Conservation (phyloP, 2,113 vertebrate genomes). For the Callaeas wilsoni region DNA sequence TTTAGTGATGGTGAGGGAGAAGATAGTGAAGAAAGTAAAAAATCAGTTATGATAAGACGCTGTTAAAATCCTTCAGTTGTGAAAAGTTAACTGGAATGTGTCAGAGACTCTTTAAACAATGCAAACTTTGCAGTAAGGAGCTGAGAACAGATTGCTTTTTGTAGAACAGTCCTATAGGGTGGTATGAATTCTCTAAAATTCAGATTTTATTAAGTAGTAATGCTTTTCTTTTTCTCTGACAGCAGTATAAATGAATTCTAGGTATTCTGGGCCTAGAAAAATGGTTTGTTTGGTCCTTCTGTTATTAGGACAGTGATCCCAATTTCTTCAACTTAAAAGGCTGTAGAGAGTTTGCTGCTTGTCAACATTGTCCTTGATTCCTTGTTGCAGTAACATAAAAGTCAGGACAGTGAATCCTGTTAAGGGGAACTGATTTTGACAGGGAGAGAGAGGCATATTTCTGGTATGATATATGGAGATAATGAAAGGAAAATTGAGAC, state of each 20-base stretch:
- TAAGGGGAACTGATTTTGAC: neutral
- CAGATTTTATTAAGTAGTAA: neutral
- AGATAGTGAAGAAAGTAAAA: neutral
- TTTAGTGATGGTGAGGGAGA: neutral
- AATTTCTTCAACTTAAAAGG: neutral
- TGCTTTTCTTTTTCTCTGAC: neutral
- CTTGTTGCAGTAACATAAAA: neutral
- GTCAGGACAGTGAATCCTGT: neutral
- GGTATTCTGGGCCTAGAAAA: neutral
- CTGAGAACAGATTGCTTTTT: constrained; percentile 12
- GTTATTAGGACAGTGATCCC: neutral
- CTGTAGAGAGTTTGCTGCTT: neutral
- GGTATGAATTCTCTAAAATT: neutral
- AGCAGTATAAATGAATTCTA: neutral
- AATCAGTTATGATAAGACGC: neutral
- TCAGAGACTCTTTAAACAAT: neutral
- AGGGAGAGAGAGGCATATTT: neutral
- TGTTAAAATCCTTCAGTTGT: neutral
- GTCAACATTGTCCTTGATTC: constrained; percentile 8
- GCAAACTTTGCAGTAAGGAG: neutral
- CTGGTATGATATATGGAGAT: neutral
- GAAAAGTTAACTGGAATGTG: neutral
- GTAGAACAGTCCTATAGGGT: neutral
- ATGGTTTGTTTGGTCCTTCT: neutral
- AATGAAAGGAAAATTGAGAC: constrained; percentile 7